Conservation (phyloP, 2,113 vertebrate genomes). For the Oxyura jamaicensis region DNA sequence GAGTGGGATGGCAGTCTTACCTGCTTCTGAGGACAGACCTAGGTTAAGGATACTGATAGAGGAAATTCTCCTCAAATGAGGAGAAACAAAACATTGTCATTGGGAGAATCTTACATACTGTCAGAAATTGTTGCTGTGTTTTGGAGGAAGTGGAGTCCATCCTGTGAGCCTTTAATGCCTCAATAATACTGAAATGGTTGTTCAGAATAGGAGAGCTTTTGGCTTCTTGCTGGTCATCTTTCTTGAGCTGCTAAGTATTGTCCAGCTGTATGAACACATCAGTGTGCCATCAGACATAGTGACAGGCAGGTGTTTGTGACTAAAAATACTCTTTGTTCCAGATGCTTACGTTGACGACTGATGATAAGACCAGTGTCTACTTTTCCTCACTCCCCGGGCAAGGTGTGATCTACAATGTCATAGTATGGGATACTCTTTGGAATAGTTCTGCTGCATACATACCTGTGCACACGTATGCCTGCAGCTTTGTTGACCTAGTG, state of each 20-base stretch:
- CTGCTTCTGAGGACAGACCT: background rate
- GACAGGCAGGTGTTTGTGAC: background rate
- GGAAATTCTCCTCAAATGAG: background rate
- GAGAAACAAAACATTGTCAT: background rate
- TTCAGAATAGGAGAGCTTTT: background rate
- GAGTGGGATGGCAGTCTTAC: background rate
- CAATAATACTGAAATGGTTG: background rate
- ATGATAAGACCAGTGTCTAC: constrained; percentile 78
- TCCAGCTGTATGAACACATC: background rate
- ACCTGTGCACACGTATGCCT: constrained; percentile 91
- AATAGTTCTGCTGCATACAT: constrained; percentile 91
- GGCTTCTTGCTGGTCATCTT: background rate
- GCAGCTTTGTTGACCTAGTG: constrained; percentile 81
- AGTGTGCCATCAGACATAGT: background rate
- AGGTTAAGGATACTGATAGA: background rate
- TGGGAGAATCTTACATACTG: background rate
- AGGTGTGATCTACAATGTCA: constrained; percentile 91
- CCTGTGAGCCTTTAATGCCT: background rate
- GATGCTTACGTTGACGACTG: constrained; percentile 81
- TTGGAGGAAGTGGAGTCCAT: background rate
- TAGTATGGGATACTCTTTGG: constrained; percentile 87
- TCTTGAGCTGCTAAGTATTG: background rate
- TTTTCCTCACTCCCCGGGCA: constrained; percentile 90
- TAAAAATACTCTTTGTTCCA: constrained; percentile 37
- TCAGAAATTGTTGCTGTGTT: background rate